A percentile compares a stretch with the other conserved stretches of the same genome.
phyloP scores from a whole-genome alignment of 2,888 invertebrate genomes.

The Limnephilus lunatus region DNA sequence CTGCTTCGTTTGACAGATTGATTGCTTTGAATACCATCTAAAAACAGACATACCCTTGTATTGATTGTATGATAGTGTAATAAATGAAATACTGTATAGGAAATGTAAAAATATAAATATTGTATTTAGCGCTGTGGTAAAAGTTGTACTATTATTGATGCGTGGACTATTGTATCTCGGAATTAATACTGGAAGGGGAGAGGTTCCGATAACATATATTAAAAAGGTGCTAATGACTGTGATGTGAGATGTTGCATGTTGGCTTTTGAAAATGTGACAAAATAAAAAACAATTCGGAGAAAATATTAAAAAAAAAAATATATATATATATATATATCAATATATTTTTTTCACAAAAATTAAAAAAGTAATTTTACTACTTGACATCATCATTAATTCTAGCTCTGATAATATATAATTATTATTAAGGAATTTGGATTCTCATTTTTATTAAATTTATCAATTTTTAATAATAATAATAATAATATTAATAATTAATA shows the following conservation, averaged over 20 bases:
- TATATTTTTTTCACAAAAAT: slow-evolving; percentile 44
- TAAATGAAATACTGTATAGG: neutral
- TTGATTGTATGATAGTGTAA: neutral
- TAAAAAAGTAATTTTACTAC: slow-evolving; percentile 20
- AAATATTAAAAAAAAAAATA: slow-evolving; percentile 3
- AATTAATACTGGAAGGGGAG: neutral
- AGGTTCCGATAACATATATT: slow-evolving; percentile 32
- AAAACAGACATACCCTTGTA: neutral
- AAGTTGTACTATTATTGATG: neutral
- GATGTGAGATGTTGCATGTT: slow-evolving; percentile 34
- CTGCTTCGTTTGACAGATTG: neutral
- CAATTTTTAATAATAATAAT: slow-evolving; percentile 9
- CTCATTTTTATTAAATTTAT: slow-evolving; percentile 42
- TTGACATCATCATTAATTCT: slow-evolving; percentile 20
- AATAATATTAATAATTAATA: neutral
- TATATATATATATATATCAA: neutral
- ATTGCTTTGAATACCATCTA: neutral
- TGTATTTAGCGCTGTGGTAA: neutral
- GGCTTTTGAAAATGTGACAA: slow-evolving; percentile 35
- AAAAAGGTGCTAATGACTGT: slow-evolving; percentile 50
- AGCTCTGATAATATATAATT: slow-evolving; percentile 31
- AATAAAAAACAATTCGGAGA: neutral
- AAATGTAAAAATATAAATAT: slow-evolving; percentile 13
- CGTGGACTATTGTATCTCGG: slow-evolving; percentile 7
- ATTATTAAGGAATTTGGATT: slow-evolving; percentile 44